Base-by-base conservation (phyloP, 1,140 invertebrate species). In the Nymphalis io region DNA sequence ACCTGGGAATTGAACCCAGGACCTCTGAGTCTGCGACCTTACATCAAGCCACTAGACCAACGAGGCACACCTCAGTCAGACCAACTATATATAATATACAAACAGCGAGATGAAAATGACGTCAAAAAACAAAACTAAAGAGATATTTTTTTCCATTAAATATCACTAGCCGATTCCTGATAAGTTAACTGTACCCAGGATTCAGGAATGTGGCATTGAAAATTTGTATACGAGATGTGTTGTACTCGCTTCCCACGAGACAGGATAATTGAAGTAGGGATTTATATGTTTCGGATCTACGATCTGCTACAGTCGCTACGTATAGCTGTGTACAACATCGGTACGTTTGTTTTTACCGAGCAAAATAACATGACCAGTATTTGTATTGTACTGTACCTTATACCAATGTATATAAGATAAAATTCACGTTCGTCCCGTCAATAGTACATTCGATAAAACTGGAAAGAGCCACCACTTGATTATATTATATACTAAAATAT, bases 181-280 rank as follows among this genome's bases (percentile, higher is more conserved):
- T 77, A 72, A 72, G 65, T 79, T 79, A 80, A 80, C 73, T 82
- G 81, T 79, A 76, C 73, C 67, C 75, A 76, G 70, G 68, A 76
- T 70, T 59, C 74, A 76, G 70, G 68, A 76, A 70, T 59, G 62
- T 78, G 71, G 70, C 76, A 82, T 77, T 70, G 82, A 88, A 85
- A 85, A 82, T 85, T 83, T 85, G 76, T 80, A 76, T 81, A 77
- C 84, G 78, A 80, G 82, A 82, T 85, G 84, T 82, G 84, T 76
- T 87, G 84, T 89, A 84, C 83, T 89, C 83, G 79, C 81, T 83
- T 72, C 83, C 80, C 78, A 75, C 79, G 84, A 83, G 83, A 85
- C 82, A 81, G 72, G 80, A 87, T 90, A 88, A 90, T 88, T 88
- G 86, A 87, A 90, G 83, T 83, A 85, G 81, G 85, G 83, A 90